These are phyloP conservation scores for Drosophila sechellia DNA, from an alignment of 1,140 invertebrate species.

Conservation along the genomic window DNA sequence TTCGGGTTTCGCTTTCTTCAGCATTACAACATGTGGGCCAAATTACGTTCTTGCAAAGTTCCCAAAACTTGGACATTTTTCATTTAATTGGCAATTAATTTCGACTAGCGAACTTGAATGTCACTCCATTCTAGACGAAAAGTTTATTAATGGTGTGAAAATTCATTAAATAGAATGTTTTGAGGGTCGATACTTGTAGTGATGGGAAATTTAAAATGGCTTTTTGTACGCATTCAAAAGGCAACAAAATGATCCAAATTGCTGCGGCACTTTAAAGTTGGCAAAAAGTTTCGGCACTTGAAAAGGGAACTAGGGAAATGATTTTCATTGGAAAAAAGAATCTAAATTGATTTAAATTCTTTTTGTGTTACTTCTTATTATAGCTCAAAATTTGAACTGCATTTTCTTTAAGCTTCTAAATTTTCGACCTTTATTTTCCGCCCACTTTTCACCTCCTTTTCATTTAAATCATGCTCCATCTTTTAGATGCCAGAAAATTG, in stretches of 20 bases:
- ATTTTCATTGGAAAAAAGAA: neutral
- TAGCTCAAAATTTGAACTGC: neutral
- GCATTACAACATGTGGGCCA: conserved; percentile 2
- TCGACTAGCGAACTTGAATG: conserved; percentile 28
- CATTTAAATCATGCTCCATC: conserved; percentile 10
- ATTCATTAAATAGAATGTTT: conserved; percentile 22
- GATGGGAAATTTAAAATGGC: conserved; percentile 4
- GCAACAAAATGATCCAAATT: neutral
- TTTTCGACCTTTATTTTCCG: neutral
- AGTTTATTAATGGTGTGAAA: conserved; percentile 37
- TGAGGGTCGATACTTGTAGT: conserved; percentile 14
- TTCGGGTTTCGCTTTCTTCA: conserved; percentile 7
- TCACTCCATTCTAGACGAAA: conserved; percentile 11
- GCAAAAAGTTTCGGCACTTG: neutral
- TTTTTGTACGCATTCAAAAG: neutral
- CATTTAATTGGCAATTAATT: conserved; percentile 81
- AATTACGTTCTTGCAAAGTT: conserved; percentile 39
- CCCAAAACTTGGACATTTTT: conserved; percentile 55
- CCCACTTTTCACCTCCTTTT: neutral
- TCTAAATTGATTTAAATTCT: no score
- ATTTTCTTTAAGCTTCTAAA: neutral
- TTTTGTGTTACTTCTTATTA: neutral
- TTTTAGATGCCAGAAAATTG: conserved; percentile 35
- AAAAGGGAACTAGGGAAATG: neutral
- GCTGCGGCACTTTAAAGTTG: no score